Base-by-base conservation (phyloP, 2,888 invertebrate genomes). In the Gymnosoma rotundatum region DNA sequence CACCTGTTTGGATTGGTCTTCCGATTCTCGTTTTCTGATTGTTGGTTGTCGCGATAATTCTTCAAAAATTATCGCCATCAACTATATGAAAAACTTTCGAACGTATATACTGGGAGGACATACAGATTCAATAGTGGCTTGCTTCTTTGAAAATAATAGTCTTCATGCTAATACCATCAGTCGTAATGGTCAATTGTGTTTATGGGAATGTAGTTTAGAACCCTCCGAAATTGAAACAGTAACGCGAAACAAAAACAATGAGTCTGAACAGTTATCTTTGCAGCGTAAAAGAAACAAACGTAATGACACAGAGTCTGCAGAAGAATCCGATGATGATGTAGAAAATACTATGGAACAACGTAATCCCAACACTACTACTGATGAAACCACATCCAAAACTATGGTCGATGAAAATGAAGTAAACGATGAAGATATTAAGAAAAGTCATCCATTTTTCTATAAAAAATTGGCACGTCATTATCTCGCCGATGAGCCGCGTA, bases 1-100 rank as follows among this genome's bases (percentile, higher is more conserved):
- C 0, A 96, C 96, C 0, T 97, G 96, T 89, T 90, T 99, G 4
- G 96, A 97, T 90, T 99, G 99, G 99, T 97, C 98, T 0, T 93
- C 94, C 21, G 98, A 99, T 92, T 98, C 99, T 0, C 96, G 94
- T 89, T 93, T 98, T 50, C 92, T 99, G 12, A 97, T 97, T n/a
- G 95, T 97, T 10, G 98, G 98, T 0, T 96, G 97, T 0, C 96
- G 96, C 90, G 99, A 99, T 92, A 97, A 96, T 90, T 94, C 96
- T n/a, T 96, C 96, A 0, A 95, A 96, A 90, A 93, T 99, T 58
- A 97, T 96, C 91, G 95, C 96, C 0, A 92, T 98, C 0, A 94
- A 95, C 75, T 95, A 95, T 89, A 94, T 95, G 87, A 93, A 93
- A 25, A 98, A 98, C 90, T 94, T 98, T 78, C 94, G 94, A 69